phyloP scores from a whole-genome alignment of 2,113 vertebrate genomes.

The Pampusana beccarii region DNA sequence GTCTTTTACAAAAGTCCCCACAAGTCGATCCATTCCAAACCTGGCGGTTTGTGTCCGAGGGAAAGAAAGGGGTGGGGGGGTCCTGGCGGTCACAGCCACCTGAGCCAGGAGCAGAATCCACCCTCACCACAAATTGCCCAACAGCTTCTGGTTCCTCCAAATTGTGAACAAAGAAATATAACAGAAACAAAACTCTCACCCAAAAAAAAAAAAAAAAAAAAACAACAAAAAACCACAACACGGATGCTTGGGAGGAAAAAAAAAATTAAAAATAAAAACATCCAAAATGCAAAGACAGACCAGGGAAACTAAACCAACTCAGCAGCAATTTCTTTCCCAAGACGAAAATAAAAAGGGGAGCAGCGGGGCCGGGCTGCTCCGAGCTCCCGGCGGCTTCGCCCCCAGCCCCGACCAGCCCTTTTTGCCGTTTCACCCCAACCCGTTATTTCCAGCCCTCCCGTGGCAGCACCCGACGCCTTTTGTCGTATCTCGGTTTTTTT shows the following conservation, averaged over 20 bases:
- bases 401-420: too few relatives aligned
- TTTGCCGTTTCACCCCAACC: too few relatives aligned
- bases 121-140: not conserved
- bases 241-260: not conserved
- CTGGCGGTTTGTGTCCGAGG: not conserved
- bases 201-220: not conserved
- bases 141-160: not conserved
- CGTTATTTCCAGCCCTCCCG: too few relatives aligned
- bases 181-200: not conserved
- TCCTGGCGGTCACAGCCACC: not conserved
- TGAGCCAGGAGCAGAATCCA: not conserved
- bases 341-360: too few relatives aligned
- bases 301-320: not conserved
- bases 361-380: too few relatives aligned
- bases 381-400: too few relatives aligned
- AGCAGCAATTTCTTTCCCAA: too few relatives aligned
- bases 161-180: not conserved
- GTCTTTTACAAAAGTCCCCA: not conserved
- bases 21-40: accelerated
- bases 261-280: not conserved
- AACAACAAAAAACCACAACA: too few relatives aligned
- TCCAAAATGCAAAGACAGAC: too few relatives aligned
- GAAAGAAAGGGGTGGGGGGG: too few relatives aligned
- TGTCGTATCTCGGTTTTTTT: too few relatives aligned
- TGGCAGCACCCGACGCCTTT: too few relatives aligned